These are phyloP conservation scores for Rhopalosiphum maidis DNA, from an alignment of 1,140 invertebrate genomes.

Conservation along the genomic window DNA sequence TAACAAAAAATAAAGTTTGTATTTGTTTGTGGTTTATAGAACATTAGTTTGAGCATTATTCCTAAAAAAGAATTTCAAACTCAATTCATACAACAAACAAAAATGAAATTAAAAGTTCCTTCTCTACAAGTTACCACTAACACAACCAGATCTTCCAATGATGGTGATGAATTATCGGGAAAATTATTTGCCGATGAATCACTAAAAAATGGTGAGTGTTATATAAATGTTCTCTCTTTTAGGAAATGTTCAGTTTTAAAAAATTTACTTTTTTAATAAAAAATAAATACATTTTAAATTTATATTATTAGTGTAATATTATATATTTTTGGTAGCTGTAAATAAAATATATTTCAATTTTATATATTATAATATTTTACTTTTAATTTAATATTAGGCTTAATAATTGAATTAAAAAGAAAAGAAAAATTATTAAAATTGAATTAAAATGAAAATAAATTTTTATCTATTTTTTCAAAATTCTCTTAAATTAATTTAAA, in stretches of 20 bases:
- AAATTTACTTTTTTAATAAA: not conserved
- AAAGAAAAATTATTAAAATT: too few species aligned
- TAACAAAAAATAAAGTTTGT: slow-evolving; percentile 34
- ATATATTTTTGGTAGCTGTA: not conserved
- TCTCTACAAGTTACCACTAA: slow-evolving; percentile 44
- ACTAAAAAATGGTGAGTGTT: slow-evolving; percentile 46
- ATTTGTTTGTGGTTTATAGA: slow-evolving; percentile 54
- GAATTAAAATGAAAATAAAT: not conserved
- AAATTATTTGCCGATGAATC: slow-evolving; percentile 48
- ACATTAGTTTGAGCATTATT: slow-evolving; percentile 41
- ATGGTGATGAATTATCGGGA: slow-evolving; percentile 49
- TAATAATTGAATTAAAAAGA: not conserved
- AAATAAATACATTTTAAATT: not conserved
- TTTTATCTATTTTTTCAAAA: not conserved
- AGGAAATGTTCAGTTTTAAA: not conserved
- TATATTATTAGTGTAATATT: not conserved
- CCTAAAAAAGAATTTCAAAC: slow-evolving; percentile 56
- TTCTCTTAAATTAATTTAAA: not conserved
- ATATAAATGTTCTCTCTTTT: not conserved
- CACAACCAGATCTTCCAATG: slow-evolving; percentile 47
- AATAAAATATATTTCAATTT: not conserved
- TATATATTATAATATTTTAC: not conserved
- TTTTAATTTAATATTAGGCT: not conserved
- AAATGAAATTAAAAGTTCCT: slow-evolving; percentile 56
- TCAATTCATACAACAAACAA: slow-evolving; percentile 59